Evolutionary conservation across 2,888 invertebrate genomes (phyloP).

Genomic region (Epinotia nisella): DNA sequence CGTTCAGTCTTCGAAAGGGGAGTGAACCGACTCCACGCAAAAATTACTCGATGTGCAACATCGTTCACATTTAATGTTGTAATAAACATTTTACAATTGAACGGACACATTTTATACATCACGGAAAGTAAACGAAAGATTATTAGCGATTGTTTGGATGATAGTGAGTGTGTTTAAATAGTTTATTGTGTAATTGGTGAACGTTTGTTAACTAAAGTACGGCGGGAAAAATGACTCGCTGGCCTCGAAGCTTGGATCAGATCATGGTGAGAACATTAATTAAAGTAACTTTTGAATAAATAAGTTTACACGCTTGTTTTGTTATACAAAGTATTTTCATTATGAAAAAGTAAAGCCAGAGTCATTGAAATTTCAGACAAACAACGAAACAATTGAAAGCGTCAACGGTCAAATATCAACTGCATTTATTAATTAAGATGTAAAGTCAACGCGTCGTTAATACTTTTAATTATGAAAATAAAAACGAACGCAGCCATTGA

Average conservation of each 20-base stretch:
- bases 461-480: neutral
- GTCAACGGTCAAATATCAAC: neutral
- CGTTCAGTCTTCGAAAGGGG: conserved; percentile 68
- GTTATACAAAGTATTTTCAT: neutral
- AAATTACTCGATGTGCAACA: conserved; percentile 57
- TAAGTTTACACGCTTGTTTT: neutral
- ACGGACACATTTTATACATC: conserved; percentile 39
- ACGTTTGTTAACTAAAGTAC: conserved; percentile 65
- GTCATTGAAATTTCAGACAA: neutral
- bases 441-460: neutral
- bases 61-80: conserved; percentile 65
- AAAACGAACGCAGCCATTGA: conserved; percentile 17
- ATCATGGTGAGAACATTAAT: conserved; percentile 65
- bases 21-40: conserved; percentile 59
- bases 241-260: conserved; percentile 66
- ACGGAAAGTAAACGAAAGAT: conserved; percentile 31
- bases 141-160: conserved; percentile 24
- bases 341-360: neutral
- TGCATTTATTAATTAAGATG: no score
- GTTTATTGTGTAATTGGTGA: conserved; percentile 70
- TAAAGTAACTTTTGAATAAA: conserved; percentile 34
- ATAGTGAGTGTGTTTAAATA: conserved; percentile 59
- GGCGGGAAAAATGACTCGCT: conserved; percentile 69
- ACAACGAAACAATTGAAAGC: conserved; percentile 11
- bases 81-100: conserved; percentile 52